A percentile compares a stretch with the other conserved stretches of the same genome.
phyloP scores from a whole-genome alignment of 2,797 vertebrate genomes.

The Rhodeus uyekii region DNA sequence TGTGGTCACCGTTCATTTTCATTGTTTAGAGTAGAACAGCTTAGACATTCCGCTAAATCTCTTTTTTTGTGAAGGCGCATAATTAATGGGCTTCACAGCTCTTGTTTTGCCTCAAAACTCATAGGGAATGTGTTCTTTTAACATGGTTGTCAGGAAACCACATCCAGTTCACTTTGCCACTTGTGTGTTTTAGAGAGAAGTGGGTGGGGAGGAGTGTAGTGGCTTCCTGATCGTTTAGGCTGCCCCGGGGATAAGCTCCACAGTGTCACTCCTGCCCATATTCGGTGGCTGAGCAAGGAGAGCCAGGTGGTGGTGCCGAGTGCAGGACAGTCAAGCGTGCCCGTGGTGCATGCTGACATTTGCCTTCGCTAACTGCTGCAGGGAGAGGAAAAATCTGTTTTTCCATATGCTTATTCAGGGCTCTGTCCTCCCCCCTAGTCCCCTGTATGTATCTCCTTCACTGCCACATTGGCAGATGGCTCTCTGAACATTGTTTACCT shows the following conservation, averaged over 20 bases:
- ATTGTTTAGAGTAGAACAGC: not conserved
- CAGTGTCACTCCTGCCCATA: slow-evolving; percentile 90
- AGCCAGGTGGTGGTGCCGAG: slow-evolving; percentile 98
- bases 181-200: slow-evolving; percentile 29
- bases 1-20: not conserved
- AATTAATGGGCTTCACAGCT: not conserved
- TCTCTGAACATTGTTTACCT: slow-evolving; percentile 98
- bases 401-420: slow-evolving; percentile 98
- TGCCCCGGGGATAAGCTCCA: slow-evolving; percentile 86
- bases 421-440: slow-evolving; percentile 80
- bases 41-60: not conserved
- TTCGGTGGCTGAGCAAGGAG: slow-evolving; percentile 96
- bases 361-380: slow-evolving; percentile 90
- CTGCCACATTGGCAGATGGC: slow-evolving; percentile 92
- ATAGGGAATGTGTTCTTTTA: not conserved
- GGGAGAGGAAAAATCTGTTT: slow-evolving; percentile 99
- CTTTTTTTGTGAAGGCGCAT: not conserved
- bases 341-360: slow-evolving; percentile 82
- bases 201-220: slow-evolving; percentile 73
- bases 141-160: not conserved
- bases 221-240: slow-evolving; percentile 78
- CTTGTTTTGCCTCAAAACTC: not conserved
- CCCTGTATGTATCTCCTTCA: slow-evolving; percentile 75
- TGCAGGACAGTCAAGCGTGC: slow-evolving; percentile 94
- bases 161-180: not conserved